phyloP scores from a whole-genome alignment of 2,113 vertebrate genomes.

The Sapayoa aenigma region DNA sequence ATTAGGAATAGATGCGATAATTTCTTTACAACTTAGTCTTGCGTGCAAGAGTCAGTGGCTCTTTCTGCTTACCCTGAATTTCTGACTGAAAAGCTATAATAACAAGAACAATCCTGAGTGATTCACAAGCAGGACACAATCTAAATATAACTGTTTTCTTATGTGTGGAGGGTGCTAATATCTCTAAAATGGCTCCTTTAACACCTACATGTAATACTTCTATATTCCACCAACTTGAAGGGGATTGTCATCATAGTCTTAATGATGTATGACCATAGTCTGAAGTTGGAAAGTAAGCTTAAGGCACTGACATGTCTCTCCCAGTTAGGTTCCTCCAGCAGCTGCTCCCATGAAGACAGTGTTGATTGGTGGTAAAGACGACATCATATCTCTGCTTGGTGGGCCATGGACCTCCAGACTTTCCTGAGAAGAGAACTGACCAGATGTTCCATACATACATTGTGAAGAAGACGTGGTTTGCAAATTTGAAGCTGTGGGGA shows the following conservation, averaged over 20 bases:
- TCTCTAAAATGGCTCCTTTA: background rate
- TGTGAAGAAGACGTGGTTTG: constrained; percentile 81
- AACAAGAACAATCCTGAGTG: background rate
- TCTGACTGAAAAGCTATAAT: background rate
- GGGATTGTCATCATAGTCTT: background rate
- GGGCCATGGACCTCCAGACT: constrained; percentile 76
- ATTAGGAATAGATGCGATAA: constrained; percentile 63
- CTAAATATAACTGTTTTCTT: background rate
- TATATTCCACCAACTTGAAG: background rate
- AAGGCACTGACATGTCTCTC: background rate
- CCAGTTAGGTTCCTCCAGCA: constrained; percentile 81
- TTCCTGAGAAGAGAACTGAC: constrained; percentile 83
- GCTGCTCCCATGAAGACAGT: constrained; percentile 95
- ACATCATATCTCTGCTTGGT: constrained; percentile 80
- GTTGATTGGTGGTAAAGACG: constrained; percentile 94
- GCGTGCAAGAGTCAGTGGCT: constrained; percentile 14
- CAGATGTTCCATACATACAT: constrained; percentile 88
- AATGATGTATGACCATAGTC: too few relatives aligned
- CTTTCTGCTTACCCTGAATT: constrained; percentile 28
- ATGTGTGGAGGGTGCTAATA: background rate
- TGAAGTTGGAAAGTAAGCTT: background rate
- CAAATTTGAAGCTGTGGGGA: constrained; percentile 74
- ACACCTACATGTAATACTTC: constrained; percentile 3
- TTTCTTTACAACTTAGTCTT: constrained; percentile 50
- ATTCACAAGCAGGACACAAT: constrained; percentile 14